Conservation (phyloP, 2,797 vertebrate species). For the Oreochromis grahami region DNA sequence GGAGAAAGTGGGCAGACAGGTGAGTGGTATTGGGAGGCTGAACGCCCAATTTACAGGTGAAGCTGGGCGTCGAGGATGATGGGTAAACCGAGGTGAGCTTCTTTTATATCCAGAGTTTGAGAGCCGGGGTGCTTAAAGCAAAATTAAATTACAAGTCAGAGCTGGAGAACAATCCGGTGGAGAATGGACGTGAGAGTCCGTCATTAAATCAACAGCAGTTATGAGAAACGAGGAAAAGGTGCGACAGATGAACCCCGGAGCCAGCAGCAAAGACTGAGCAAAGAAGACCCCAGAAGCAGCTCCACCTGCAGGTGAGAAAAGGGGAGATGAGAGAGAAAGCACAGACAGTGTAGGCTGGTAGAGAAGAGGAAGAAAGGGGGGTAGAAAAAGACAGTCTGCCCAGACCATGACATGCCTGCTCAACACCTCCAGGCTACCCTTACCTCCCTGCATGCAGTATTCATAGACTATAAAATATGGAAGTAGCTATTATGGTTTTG, state of each 20-base stretch:
- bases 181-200: neutral
- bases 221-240: neutral
- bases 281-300: neutral
- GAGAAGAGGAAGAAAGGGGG: neutral
- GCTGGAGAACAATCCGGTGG: neutral
- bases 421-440: neutral
- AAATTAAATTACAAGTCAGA: neutral
- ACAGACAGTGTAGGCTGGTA: neutral
- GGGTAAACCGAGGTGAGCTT: neutral
- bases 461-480: neutral
- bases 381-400: neutral
- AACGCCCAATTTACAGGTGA: neutral
- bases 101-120: neutral
- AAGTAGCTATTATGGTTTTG: neutral
- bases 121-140: neutral
- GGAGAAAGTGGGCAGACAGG: neutral
- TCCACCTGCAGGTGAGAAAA: neutral
- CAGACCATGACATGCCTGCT: neutral
- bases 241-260: neutral
- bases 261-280: neutral
- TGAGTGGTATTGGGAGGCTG: neutral
- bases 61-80: neutral
- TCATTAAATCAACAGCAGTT: neutral
- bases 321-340: neutral
- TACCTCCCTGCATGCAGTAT: neutral